Evolutionary conservation across 2,113 vertebrate species (phyloP).

Genomic region (Phalacrocorax pelagicus): DNA sequence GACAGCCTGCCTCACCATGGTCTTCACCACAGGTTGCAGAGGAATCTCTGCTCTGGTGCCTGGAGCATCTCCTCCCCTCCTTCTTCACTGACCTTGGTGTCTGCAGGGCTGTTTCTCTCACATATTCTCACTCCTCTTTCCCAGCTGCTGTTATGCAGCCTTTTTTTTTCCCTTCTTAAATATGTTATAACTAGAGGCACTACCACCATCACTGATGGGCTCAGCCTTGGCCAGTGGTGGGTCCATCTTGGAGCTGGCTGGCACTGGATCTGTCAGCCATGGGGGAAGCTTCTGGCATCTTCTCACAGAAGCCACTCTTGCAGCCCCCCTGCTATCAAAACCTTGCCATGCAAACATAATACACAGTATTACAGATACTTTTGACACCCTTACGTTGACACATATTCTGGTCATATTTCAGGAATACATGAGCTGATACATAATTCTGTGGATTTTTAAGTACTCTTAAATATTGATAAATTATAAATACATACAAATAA

Average conservation of each 20-base stretch:
- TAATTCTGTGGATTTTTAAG: background rate
- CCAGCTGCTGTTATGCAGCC: background rate
- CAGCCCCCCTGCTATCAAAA: background rate
- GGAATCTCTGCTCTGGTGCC: fast-evolving
- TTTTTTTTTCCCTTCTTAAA: too few species aligned
- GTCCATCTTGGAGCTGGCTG: fast-evolving
- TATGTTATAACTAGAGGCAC: background rate
- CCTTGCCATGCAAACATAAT: background rate
- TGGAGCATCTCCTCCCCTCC: background rate
- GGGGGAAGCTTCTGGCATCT: background rate
- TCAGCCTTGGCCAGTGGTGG: background rate
- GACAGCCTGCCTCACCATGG: background rate
- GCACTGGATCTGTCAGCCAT: background rate
- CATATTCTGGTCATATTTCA: background rate
- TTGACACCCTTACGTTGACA: background rate
- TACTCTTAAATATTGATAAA: background rate
- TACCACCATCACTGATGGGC: fast-evolving
- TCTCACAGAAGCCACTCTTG: background rate
- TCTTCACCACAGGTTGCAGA: background rate
- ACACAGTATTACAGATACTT: background rate
- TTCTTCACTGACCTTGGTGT: background rate
- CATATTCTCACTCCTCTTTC: background rate
- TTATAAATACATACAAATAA: background rate
- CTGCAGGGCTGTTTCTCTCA: background rate
- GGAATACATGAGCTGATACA: background rate